Evolutionary conservation across 2,797 vertebrate species (phyloP).

Genomic region (Molossus alvarezi): DNA sequence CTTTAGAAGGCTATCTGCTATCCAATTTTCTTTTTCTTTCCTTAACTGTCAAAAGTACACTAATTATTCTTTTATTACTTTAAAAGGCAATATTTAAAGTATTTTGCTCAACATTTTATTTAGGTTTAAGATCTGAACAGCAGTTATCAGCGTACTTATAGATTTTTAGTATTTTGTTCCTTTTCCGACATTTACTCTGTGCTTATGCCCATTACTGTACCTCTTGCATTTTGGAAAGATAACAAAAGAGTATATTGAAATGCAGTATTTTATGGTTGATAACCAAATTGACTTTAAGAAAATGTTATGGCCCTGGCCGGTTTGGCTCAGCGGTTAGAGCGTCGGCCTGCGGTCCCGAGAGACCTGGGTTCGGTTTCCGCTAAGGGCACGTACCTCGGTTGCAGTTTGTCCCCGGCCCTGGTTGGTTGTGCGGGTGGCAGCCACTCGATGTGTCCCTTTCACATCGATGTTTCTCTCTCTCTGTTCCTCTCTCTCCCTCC

Average conservation of each 20-base stretch:
- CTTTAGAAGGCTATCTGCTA: background rate
- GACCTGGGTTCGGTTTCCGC: too few relatives aligned
- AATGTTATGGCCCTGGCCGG: too few relatives aligned
- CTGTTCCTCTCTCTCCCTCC: too few relatives aligned
- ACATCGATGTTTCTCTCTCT: too few relatives aligned
- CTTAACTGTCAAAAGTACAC: conserved; percentile 13
- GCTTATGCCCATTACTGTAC: background rate
- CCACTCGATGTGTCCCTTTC: too few relatives aligned
- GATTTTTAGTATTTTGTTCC: background rate
- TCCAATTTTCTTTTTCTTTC: background rate
- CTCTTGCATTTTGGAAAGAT: background rate
- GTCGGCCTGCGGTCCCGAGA: too few relatives aligned
- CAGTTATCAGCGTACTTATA: background rate
- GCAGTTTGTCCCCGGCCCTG: too few relatives aligned
- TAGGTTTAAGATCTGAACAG: conserved; percentile 57
- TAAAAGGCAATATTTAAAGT: background rate
- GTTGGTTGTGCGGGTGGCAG: too few relatives aligned
- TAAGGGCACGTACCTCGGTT: too few relatives aligned
- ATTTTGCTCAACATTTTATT: conserved; percentile 43
- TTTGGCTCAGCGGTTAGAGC: too few relatives aligned
- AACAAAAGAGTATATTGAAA: conserved; percentile 59
- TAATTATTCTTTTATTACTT: conserved; percentile 25
- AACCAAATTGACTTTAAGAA: conserved; percentile 60
- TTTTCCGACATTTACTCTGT: conserved; percentile 35
- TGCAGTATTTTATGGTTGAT: background rate